Evolutionary conservation across 2,797 vertebrate species (phyloP).

Genomic region (Gymnothorax javanicus): DNA sequence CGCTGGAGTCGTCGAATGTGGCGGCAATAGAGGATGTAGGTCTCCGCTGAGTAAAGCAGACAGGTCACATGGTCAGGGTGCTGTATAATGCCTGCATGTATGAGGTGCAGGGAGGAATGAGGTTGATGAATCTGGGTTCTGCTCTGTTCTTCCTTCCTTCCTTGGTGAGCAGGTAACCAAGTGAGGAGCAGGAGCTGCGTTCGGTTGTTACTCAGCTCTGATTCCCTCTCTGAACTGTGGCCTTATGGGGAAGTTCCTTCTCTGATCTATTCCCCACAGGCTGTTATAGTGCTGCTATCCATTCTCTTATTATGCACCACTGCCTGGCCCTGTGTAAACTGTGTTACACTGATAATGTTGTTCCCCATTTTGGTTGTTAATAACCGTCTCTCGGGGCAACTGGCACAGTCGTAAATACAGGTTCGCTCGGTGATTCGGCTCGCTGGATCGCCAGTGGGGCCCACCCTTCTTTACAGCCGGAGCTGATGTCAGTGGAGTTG

Average conservation of each 20-base stretch:
- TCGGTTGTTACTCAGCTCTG: not conserved
- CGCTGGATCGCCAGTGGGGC: not conserved
- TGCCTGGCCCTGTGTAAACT: not conserved
- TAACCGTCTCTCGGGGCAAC: not conserved
- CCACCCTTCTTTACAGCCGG: not conserved
- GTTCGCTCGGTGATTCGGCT: not conserved
- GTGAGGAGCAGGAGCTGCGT: not conserved
- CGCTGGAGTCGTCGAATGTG: no score
- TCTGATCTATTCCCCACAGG: not conserved
- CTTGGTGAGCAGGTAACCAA: no score
- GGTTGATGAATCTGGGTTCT: not conserved
- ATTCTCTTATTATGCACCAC: not conserved
- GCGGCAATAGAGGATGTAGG: no score
- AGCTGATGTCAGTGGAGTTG: not conserved
- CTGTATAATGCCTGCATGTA: not conserved
- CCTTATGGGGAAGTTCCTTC: not conserved
- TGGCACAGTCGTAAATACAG: not conserved
- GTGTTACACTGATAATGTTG: not conserved
- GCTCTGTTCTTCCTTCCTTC: not conserved
- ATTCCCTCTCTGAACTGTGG: not conserved
- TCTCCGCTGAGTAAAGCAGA: no score
- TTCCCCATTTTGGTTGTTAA: not conserved
- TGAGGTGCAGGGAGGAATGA: not conserved
- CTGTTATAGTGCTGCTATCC: not conserved
- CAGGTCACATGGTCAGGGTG: conserved; percentile 13